A percentile compares a stretch with the other conserved stretches of the same genome.
Conservation (phyloP, 1,140 invertebrate genomes). For the Saccostrea echinata region DNA sequence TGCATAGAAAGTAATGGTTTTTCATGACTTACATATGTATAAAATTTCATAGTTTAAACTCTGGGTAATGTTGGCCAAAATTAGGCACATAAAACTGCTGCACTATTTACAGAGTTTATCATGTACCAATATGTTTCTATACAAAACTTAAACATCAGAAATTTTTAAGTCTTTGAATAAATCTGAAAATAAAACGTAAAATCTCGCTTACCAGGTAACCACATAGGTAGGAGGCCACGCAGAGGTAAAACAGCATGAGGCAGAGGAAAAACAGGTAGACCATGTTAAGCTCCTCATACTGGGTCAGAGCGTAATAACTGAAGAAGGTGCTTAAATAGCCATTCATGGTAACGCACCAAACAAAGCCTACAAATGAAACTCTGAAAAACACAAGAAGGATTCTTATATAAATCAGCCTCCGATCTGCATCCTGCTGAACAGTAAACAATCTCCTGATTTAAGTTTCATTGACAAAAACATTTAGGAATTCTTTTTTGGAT, state of each 20-base stretch:
- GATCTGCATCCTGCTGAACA: neutral
- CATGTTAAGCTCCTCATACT: constrained; percentile 63
- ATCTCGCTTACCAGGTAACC: constrained; percentile 62
- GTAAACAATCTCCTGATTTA: constrained; percentile 21
- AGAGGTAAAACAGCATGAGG: constrained; percentile 63
- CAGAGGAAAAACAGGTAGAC: constrained; percentile 66
- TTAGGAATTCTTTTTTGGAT: neutral
- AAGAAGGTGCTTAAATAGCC: constrained; percentile 62
- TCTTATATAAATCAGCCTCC: neutral
- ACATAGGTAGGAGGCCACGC: constrained; percentile 60
- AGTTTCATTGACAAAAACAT: neutral
- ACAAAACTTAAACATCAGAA: no score
- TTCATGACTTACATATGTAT: no score
- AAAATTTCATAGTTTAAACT: no score
- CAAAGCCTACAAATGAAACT: constrained; percentile 69
- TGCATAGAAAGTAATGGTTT: no score
- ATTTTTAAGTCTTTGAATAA: constrained; percentile 55
- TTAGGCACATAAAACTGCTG: no score
- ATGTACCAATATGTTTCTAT: no score
- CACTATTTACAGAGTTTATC: no score
- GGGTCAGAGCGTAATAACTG: constrained; percentile 50
- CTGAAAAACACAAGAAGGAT: constrained; percentile 64
- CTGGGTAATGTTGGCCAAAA: no score
- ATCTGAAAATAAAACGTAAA: constrained; percentile 65
- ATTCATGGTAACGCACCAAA: constrained; percentile 58